A percentile compares a stretch with the other conserved stretches of the same genome.
These are phyloP conservation scores for Nymphalis io DNA, from an alignment of 1,140 invertebrate genomes.

Conservation along the genomic window DNA sequence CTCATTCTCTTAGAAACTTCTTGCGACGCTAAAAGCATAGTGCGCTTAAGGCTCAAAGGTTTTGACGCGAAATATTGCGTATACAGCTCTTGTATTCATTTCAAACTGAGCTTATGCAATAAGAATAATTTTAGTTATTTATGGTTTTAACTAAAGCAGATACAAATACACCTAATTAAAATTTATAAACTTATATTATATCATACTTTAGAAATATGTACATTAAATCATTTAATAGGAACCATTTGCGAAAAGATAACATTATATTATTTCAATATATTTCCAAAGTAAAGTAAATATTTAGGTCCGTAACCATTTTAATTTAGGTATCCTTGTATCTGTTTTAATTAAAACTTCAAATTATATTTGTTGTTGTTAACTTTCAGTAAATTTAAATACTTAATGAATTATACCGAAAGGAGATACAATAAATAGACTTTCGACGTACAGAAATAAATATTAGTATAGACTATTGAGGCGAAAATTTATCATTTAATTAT, in stretches of 20 bases:
- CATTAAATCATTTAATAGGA: constrained; percentile 1
- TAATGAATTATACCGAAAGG: too few relatives aligned
- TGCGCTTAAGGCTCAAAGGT: constrained; percentile 17
- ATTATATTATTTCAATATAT: constrained; percentile 3
- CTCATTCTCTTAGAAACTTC: constrained; percentile 23
- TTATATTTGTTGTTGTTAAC: neutral
- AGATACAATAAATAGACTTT: too few relatives aligned
- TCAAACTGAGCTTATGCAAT: neutral
- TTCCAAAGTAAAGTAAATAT: neutral
- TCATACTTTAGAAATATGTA: neutral
- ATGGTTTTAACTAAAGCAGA: neutral
- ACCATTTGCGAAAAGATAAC: constrained; percentile 1
- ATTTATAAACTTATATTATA: neutral
- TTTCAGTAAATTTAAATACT: too few relatives aligned
- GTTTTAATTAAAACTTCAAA: neutral
- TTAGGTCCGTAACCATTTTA: neutral
- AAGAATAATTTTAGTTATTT: neutral
- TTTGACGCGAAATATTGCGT: constrained; percentile 8
- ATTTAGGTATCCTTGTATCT: neutral
- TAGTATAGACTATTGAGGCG: too few relatives aligned
- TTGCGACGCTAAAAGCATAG: constrained; percentile 34
- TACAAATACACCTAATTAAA: neutral
- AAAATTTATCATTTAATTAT: too few relatives aligned
- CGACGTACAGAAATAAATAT: too few relatives aligned
- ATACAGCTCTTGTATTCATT: neutral